Conservation (phyloP, 1,140 invertebrate species). For the Hyles vespertilio region DNA sequence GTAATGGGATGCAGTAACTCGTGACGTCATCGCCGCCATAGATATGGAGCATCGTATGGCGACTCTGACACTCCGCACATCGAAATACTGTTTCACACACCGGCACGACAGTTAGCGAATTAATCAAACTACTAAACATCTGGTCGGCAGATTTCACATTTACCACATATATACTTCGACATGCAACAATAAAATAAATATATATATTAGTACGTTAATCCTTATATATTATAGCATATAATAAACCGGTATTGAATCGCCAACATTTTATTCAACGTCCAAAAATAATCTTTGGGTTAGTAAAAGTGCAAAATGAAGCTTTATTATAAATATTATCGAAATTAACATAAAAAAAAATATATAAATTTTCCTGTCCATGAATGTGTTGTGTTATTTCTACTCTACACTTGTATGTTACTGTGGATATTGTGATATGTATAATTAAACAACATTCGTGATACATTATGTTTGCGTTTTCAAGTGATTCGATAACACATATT, state of each 20-base stretch:
- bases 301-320: slow-evolving; percentile 19
- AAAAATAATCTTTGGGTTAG: slow-evolving; percentile 18
- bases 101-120: too few relatives aligned
- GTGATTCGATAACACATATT: too few relatives aligned
- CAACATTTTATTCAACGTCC: too few relatives aligned
- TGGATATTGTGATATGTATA: not conserved
- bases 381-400: slow-evolving; percentile 54
- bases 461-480: too few relatives aligned
- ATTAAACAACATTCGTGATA: not conserved
- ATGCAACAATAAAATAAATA: too few relatives aligned
- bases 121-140: slow-evolving; percentile 14
- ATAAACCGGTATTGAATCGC: too few relatives aligned
- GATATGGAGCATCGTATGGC: slow-evolving; percentile 52
- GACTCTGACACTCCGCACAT: slow-evolving; percentile 18
- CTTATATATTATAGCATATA: too few relatives aligned
- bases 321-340: slow-evolving; percentile 8
- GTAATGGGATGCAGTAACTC: not conserved
- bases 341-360: slow-evolving; percentile 1
- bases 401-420: slow-evolving; percentile 1
- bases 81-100: not conserved
- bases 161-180: too few relatives aligned
- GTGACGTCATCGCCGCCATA: slow-evolving; percentile 37
- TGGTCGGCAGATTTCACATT: slow-evolving; percentile 36
- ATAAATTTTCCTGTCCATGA: slow-evolving; percentile 60
- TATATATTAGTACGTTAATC: too few relatives aligned